These are phyloP conservation scores for Conger conger DNA, from an alignment of 2,113 vertebrate genomes.

Conservation along the genomic window DNA sequence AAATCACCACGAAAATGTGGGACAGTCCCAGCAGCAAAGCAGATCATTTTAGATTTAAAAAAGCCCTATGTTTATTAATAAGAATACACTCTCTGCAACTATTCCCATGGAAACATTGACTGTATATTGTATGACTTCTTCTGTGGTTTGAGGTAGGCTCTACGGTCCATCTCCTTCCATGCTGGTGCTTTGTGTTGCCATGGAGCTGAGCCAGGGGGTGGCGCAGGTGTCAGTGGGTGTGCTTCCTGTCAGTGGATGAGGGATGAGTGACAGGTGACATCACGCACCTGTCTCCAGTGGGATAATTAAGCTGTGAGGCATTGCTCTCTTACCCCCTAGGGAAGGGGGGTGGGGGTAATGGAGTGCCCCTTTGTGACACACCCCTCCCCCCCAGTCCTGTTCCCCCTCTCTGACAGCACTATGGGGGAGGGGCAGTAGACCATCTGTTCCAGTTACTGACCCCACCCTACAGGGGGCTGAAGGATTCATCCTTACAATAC, in stretches of 20 bases:
- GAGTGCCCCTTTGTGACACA: not conserved
- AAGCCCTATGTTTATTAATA: no score
- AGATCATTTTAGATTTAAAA: no score
- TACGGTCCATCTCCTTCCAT: not conserved
- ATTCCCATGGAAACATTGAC: no score
- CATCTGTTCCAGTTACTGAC: not conserved
- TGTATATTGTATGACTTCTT: no score
- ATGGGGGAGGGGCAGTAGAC: not conserved
- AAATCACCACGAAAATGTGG: not conserved
- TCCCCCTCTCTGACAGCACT: not conserved
- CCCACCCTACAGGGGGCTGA: not conserved
- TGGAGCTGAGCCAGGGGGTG: not conserved
- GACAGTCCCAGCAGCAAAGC: no score
- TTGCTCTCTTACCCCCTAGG: not conserved
- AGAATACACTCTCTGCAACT: no score
- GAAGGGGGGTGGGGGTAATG: not conserved
- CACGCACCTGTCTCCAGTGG: constrained; percentile 6
- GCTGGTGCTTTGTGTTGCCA: not conserved
- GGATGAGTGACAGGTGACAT: constrained; percentile 3
- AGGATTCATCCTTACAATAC: not conserved
- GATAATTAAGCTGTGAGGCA: not conserved
- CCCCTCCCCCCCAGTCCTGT: not conserved
- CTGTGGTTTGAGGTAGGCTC: not conserved
- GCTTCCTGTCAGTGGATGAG: not conserved
- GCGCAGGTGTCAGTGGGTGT: not conserved